phyloP scores from a whole-genome alignment of 2,113 vertebrate genomes.

The Ctenodactylus gundi region DNA sequence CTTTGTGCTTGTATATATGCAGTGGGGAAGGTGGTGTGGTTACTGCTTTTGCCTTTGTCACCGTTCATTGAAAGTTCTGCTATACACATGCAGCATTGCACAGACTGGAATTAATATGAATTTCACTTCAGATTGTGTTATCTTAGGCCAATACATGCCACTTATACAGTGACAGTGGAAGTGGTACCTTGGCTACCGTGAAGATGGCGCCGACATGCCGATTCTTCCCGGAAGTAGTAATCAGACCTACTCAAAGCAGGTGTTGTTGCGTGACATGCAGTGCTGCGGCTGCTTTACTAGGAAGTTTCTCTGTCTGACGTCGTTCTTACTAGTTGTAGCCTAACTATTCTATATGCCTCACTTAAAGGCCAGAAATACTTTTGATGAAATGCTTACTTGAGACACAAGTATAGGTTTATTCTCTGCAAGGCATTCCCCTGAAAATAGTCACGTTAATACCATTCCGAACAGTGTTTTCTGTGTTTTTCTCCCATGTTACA shows the following conservation, averaged over 20 bases:
- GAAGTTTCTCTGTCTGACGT: neutral
- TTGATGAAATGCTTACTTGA: conserved; percentile 15
- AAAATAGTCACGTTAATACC: neutral
- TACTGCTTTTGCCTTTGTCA: neutral
- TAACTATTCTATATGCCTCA: conserved; percentile 20
- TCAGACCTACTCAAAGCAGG: neutral
- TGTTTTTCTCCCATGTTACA: neutral
- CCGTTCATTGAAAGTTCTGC: neutral
- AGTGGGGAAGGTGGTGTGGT: neutral
- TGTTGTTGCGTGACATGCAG: neutral
- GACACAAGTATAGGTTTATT: neutral
- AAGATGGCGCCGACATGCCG: neutral
- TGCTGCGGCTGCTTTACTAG: neutral
- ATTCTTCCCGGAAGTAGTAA: neutral
- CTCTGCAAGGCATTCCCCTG: conserved; percentile 21
- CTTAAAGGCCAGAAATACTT: conserved; percentile 8
- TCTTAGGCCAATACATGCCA: neutral
- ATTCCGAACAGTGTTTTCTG: neutral
- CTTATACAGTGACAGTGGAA: neutral
- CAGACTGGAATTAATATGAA: neutral
- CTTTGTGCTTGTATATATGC: neutral
- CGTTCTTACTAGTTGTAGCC: neutral
- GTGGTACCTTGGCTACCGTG: neutral
- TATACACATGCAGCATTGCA: neutral
- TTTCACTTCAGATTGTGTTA: neutral